These are phyloP conservation scores for Villa cingulata DNA, from an alignment of 2,888 invertebrate species.

Conservation along the genomic window DNA sequence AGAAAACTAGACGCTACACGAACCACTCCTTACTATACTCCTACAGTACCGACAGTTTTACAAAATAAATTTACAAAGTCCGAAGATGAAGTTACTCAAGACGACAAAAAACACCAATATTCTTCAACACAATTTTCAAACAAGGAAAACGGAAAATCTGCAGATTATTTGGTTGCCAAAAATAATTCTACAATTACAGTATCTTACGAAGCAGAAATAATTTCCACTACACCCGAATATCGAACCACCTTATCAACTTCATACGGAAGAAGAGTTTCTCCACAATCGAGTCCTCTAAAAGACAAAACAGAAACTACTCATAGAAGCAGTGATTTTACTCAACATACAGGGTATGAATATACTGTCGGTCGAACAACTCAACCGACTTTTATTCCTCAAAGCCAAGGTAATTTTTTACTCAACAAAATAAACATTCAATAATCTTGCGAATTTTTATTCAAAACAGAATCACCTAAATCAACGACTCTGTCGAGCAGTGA, in stretches of 20 bases:
- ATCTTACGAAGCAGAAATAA: not conserved
- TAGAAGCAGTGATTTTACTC: not conserved
- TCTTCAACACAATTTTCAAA: not conserved
- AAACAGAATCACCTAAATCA: not conserved
- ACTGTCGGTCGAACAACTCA: not conserved
- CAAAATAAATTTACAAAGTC: no score
- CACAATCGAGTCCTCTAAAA: not conserved
- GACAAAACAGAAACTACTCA: no score
- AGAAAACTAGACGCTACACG: slow-evolving; percentile 28
- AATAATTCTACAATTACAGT: not conserved
- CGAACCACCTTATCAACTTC: not conserved
- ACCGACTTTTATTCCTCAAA: slow-evolving; percentile 24
- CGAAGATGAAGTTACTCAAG: not conserved
- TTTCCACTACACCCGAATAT: not conserved
- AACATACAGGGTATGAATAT: not conserved
- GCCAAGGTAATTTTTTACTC: slow-evolving; percentile 22
- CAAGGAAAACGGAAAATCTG: not conserved
- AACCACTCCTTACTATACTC: slow-evolving; percentile 34
- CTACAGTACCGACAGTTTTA: slow-evolving; percentile 27
- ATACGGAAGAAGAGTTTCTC: not conserved
- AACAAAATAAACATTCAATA: no score
- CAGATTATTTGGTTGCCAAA: not conserved
- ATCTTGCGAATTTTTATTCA: no score
- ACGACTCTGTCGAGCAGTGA: not conserved
- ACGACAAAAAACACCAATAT: not conserved